Evolutionary conservation across 1,140 invertebrate species (phyloP).

Genomic region (Mycetomoellerius zeteki): DNA sequence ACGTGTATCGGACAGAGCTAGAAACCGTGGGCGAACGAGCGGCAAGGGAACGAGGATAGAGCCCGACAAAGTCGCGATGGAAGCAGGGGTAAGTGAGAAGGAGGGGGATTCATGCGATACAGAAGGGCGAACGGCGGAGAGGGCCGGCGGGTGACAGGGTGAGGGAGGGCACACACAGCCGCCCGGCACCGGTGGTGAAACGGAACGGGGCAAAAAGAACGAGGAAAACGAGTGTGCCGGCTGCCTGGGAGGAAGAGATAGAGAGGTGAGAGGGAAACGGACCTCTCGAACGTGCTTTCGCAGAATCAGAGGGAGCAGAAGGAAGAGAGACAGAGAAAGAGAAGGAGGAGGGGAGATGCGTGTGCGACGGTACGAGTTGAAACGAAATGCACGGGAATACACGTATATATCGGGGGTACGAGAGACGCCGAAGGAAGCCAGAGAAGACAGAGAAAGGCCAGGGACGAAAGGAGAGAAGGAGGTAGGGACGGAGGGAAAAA

Average conservation of each 20-base stretch:
- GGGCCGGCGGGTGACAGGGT: not conserved
- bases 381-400: slow-evolving; percentile 75
- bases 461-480: slow-evolving; percentile 5
- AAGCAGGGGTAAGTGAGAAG: slow-evolving; percentile 20
- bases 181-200: slow-evolving; percentile 70
- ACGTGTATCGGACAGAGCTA: slow-evolving; percentile 56
- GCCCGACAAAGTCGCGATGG: slow-evolving; percentile 32
- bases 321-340: not conserved
- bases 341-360: not conserved
- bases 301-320: slow-evolving; percentile 63
- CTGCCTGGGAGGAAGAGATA: slow-evolving; percentile 69
- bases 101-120: not conserved
- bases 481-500: slow-evolving; percentile 32
- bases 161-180: slow-evolving; percentile 27
- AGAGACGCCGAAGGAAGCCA: slow-evolving; percentile 69
- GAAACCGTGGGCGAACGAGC: slow-evolving; percentile 23
- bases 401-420: slow-evolving; percentile 74
- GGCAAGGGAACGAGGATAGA: slow-evolving; percentile 27
- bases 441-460: slow-evolving; percentile 37
- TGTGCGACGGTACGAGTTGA: slow-evolving; percentile 70
- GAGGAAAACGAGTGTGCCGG: slow-evolving; percentile 71
- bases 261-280: slow-evolving; percentile 61
- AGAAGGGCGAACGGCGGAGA: slow-evolving; percentile 64
- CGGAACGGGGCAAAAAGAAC: slow-evolving; percentile 76
- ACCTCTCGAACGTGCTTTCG: slow-evolving; percentile 62